Percentiles rank a stretch among this genome's conserved stretches.
Conservation (phyloP, 2,113 vertebrate species). For the Tonatia bakeri region DNA sequence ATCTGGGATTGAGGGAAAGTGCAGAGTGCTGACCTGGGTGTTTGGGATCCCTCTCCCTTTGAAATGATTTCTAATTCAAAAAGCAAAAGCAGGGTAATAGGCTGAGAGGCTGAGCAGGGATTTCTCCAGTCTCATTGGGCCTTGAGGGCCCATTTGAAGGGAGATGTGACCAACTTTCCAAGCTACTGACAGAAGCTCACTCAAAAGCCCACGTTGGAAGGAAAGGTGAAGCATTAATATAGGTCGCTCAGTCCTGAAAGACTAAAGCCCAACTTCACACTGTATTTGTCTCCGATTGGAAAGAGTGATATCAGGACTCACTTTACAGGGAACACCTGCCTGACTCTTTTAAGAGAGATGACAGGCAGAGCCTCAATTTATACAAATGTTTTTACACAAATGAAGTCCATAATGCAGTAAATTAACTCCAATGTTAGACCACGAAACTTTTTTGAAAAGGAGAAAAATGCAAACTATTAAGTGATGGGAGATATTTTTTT, state of each 20-base stretch:
- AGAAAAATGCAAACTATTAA: background rate
- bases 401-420: background rate
- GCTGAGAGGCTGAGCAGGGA: background rate
- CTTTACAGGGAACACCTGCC: too few relatives aligned
- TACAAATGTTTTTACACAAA: background rate
- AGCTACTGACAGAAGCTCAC: background rate
- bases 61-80: background rate
- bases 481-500: background rate
- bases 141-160: background rate
- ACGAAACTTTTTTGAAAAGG: background rate
- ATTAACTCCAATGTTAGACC: background rate
- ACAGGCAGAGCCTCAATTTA: background rate
- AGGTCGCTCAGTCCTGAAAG: background rate
- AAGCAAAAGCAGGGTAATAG: background rate
- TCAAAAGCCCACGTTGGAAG: background rate
- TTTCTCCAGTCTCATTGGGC: background rate
- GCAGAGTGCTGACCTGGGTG: background rate
- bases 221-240: background rate
- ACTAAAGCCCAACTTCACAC: background rate
- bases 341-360: background rate
- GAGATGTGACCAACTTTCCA: background rate
- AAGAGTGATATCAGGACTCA: background rate
- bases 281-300: background rate
- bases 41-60: background rate
- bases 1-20: background rate